Percentiles rank a stretch among this genome's conserved stretches.
phyloP scores from a whole-genome alignment of 2,888 invertebrate genomes.

The Macaria notata region DNA sequence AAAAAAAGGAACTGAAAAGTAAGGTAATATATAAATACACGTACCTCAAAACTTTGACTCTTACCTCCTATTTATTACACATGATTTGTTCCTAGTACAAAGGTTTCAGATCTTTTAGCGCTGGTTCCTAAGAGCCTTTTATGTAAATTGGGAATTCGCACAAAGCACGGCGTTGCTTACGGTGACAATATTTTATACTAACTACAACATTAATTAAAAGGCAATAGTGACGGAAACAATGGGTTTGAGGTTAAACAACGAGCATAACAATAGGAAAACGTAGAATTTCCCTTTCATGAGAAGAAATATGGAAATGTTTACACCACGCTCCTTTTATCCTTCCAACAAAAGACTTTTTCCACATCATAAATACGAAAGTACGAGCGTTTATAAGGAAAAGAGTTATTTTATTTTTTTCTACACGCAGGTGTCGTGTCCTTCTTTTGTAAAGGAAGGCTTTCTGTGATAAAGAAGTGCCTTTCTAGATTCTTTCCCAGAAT shows the following conservation, averaged over 20 bases:
- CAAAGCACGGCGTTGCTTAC: slow-evolving; percentile 8
- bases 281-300: slow-evolving; percentile 17
- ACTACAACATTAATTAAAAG: slow-evolving; percentile 8
- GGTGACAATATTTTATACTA: slow-evolving; percentile 8
- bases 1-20: too few species aligned
- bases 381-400: slow-evolving; percentile 6
- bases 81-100: too few species aligned
- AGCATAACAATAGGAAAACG: slow-evolving; percentile 8
- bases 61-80: too few species aligned
- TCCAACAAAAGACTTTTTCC: slow-evolving; percentile 25
- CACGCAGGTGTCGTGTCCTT: neutral
- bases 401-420: slow-evolving; percentile 1
- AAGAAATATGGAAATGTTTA: slow-evolving; percentile 27
- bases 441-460: neutral
- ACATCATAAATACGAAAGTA: slow-evolving; percentile 13
- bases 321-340: slow-evolving; percentile 23
- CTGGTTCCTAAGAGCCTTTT: slow-evolving; percentile 5
- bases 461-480: neutral
- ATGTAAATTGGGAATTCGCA: slow-evolving; percentile 3
- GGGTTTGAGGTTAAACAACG: slow-evolving; percentile 3
- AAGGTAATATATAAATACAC: too few species aligned
- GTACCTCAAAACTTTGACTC: too few species aligned
- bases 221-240: slow-evolving; percentile 20
- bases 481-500: too few species aligned
- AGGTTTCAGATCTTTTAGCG: slow-evolving; percentile 3